Evolutionary conservation across 2,113 vertebrate species (phyloP), one percentile per base, ranked within the genome.

Genomic region (Chrysochloris asiatica): DNA sequence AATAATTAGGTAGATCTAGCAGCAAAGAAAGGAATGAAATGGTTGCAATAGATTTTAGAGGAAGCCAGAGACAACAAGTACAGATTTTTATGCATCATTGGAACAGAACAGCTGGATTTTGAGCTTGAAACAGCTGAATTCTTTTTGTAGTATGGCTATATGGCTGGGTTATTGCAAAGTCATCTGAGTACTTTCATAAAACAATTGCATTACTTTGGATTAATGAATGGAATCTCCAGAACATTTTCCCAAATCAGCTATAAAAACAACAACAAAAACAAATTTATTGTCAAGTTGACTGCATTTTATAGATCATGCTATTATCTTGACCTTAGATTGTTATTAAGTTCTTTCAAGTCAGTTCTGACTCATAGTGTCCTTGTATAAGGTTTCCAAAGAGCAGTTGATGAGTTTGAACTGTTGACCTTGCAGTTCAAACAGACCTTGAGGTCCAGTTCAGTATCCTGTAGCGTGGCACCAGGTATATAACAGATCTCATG

Each of bases 21-120:
- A 97, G 87, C 86, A 77, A 26, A 76, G 83, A 86, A 71, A 33
- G 84, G 72, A 95, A 91, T 85, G 95, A 86, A 94, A 83, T 95
- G 19, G 38, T 80, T 95, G 11, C 0, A 92, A 91, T 95, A 78
- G 79, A 94, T 87, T 96, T 97, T 76, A 43, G 6, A 75, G 71
- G 48, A 24, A 89, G 67, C 59, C 92, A 96, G 52, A 95, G 96
- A 93, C 83, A 79, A 28, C 14, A 97, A 78, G 30, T 89, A 59
- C 12, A 83, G 36, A 88, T 30, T 19, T 84, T 88, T 88, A 33
- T 79, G 56, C 30, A 48, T 13, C 77, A 33, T 43, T 78, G 56
- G 28, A 82, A 84, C 77, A 90, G 12, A 87, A 4, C 11, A 3
- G 67, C 61, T 96, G 24, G 65, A 82, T 91, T 95, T 95, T 72